Conservation (phyloP, 2,113 vertebrate species). For the Cynoglossus semilaevis region DNA sequence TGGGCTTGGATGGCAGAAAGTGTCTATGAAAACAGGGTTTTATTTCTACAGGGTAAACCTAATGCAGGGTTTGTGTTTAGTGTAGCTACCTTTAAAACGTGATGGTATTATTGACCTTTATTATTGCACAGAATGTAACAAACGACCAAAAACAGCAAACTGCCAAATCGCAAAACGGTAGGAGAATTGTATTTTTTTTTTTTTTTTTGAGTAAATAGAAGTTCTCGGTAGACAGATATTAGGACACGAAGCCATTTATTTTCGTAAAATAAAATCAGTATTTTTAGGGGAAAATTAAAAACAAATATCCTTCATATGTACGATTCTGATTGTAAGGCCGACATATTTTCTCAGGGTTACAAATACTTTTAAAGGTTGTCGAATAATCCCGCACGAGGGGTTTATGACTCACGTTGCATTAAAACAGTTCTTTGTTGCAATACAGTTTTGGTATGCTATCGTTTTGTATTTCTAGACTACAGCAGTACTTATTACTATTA, state of each 20-base stretch:
- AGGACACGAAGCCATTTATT: conserved; percentile 53
- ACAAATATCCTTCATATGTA: conserved; percentile 21
- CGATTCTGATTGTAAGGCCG: conserved; percentile 31
- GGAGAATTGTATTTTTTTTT: conserved; percentile 17
- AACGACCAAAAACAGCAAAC: conserved; percentile 19
- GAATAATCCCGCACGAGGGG: conserved; percentile 24
- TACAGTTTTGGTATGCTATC: conserved; percentile 67
- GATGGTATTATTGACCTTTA: conserved; percentile 48
- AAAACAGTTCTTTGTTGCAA: conserved; percentile 19
- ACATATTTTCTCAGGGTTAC: conserved; percentile 66
- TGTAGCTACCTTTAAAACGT: conserved; percentile 29
- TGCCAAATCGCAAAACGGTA: conserved; percentile 7
- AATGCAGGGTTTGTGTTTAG: conserved; percentile 59
- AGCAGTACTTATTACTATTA: conserved; percentile 61
- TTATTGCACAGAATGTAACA: conserved; percentile 50
- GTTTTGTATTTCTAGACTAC: conserved; percentile 31
- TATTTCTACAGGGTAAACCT: conserved; percentile 68
- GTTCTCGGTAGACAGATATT: conserved; percentile 15
- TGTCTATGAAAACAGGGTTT: conserved; percentile 62
- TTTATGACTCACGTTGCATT: not conserved
- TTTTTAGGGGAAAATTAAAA: conserved; percentile 8
- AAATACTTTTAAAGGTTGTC: conserved; percentile 28
- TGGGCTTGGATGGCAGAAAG: conserved; percentile 1
- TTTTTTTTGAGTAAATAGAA: conserved; percentile 33
- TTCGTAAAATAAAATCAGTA: conserved; percentile 1